phyloP scores from a whole-genome alignment of 2,113 vertebrate species.

The Solenodon paradoxus region DNA sequence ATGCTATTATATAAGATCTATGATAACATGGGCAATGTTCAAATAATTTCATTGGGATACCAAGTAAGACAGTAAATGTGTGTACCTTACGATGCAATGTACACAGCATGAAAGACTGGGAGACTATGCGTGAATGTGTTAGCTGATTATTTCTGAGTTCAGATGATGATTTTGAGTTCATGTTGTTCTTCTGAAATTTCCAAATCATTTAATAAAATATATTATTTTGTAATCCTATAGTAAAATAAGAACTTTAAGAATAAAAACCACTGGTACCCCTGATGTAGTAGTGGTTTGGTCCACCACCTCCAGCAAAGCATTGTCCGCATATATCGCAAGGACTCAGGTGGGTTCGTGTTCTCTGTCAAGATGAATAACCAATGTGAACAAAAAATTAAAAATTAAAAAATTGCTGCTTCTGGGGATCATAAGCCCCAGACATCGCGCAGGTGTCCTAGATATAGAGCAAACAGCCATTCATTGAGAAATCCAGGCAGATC shows the following conservation, averaged over 20 bases:
- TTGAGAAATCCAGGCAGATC: not conserved
- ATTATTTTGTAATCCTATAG: not conserved
- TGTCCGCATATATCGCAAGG: too few species aligned
- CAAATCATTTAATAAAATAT: not conserved
- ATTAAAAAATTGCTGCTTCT: too few species aligned
- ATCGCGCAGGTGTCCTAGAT: not conserved
- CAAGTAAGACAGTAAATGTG: not conserved
- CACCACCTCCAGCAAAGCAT: too few species aligned
- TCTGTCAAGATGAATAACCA: too few species aligned
- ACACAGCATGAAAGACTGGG: not conserved
- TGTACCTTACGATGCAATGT: not conserved
- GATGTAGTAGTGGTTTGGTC: too few species aligned
- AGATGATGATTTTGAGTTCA: not conserved
- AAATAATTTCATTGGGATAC: not conserved
- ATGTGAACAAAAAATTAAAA: too few species aligned
- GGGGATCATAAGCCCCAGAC: fast-evolving
- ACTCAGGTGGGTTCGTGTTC: too few species aligned
- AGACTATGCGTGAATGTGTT: not conserved
- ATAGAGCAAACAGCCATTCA: fast-evolving
- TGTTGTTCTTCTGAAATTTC: not conserved
- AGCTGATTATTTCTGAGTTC: not conserved
- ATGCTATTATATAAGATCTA: not conserved
- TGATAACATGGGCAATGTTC: not conserved
- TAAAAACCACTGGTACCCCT: too few species aligned
- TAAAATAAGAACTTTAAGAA: not conserved